Evolutionary conservation across 2,113 vertebrate genomes (phyloP), one percentile per base, ranked within the genome.

Genomic region (Natator depressus): DNA sequence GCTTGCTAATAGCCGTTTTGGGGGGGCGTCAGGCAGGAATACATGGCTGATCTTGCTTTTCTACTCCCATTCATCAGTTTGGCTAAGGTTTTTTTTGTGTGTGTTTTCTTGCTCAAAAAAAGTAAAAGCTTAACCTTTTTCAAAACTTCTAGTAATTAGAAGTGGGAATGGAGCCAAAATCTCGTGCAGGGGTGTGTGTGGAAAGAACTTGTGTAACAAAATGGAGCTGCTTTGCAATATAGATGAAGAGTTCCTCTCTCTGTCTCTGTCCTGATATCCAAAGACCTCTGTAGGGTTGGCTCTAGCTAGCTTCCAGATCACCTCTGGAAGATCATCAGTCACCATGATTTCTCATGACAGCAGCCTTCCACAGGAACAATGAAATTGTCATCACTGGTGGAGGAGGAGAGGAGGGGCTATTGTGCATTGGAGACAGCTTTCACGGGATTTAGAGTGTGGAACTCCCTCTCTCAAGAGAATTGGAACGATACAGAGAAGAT

Each of bases 401-500:
- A 27, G 20, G 27, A 65, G 59, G 12, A 76, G 13, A 14, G 11
- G 1, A 82, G 27, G 59, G 72, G 6, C 17, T 72, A 38, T 72
- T 38, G 6, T 89, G 51, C 50, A 59, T 92, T 6, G 14, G 84
- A 87, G 12, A 31, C 72, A 10, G 62, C 2, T 88, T 93, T 89
- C 25, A 2, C 9, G 88, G 78, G 8, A 72, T 46, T 88, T 80
- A 1, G 6, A 75, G 50, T 10, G 35, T 38, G 20, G 76, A 49
- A 1, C 25, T 46, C n/a, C 84, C 47, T 91, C 13, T 8, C 3
- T 78, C 38, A 42, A 31, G 31, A 42, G 42, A 97, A 97, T 95
- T 97, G 95, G 94, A 97, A 97, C 93, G 92, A 96, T 97, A 97
- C 96, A 97, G 97, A 97, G 97, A 97, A 97, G 96, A 97, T 97